Evolutionary conservation across 2,113 vertebrate genomes (phyloP).

Genomic region (Sebastes fasciatus): DNA sequence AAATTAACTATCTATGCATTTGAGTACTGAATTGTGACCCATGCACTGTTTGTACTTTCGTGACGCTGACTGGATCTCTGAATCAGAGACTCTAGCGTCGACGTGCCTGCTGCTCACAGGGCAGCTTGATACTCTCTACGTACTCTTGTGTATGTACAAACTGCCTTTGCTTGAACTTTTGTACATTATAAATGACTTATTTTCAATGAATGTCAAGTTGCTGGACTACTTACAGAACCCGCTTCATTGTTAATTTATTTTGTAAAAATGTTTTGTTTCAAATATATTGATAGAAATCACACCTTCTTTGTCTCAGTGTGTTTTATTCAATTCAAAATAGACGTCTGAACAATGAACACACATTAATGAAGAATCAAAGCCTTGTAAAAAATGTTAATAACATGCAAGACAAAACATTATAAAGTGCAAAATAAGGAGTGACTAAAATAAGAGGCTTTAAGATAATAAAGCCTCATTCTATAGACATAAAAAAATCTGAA

Average conservation of each 20-base stretch:
- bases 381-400: too few relatives aligned
- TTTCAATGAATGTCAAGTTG: slow-evolving; percentile 60
- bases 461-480: neutral
- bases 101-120: slow-evolving; percentile 40
- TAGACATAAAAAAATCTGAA: neutral
- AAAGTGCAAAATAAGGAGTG: neutral
- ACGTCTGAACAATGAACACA: neutral
- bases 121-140: slow-evolving; percentile 36
- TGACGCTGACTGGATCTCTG: slow-evolving; percentile 28
- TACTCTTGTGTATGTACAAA: slow-evolving; percentile 49
- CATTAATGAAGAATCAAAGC: neutral
- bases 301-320: neutral
- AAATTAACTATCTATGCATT: slow-evolving; percentile 75
- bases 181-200: slow-evolving; percentile 69
- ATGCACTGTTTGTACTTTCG: slow-evolving; percentile 58
- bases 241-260: slow-evolving; percentile 65
- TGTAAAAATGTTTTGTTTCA: slow-evolving; percentile 69
- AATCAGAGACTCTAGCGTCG: slow-evolving; percentile 34
- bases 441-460: too few relatives aligned
- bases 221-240: slow-evolving; percentile 21
- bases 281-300: slow-evolving; percentile 55
- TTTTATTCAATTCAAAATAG: neutral
- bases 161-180: slow-evolving; percentile 79
- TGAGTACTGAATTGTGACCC: slow-evolving; percentile 53
- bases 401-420: neutral